These are phyloP conservation scores for Sebastes paucispinis DNA, from an alignment of 2,797 vertebrate species.

Conservation along the genomic window DNA sequence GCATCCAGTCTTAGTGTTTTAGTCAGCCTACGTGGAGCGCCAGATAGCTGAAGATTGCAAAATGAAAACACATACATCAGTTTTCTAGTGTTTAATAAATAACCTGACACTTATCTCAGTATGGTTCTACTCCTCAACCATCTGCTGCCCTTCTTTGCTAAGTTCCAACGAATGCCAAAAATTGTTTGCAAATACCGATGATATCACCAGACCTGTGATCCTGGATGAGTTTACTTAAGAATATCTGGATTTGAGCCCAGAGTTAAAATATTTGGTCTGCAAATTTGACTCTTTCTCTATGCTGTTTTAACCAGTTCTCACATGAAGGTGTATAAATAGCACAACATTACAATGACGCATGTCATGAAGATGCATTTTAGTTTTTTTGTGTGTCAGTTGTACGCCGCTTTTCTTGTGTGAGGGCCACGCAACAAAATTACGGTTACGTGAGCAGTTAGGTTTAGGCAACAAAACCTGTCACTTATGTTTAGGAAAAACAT, in stretches of 20 bases:
- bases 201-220: background rate
- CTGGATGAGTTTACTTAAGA: background rate
- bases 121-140: slow-evolving; percentile 38
- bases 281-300: background rate
- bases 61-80: slow-evolving; percentile 5
- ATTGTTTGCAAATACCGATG: slow-evolving; percentile 11
- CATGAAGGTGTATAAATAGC: too few relatives aligned
- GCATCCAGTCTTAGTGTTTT: background rate
- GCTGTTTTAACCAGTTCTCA: too few relatives aligned
- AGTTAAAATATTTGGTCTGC: background rate
- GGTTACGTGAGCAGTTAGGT: too few relatives aligned
- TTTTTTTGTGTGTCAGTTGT: too few relatives aligned
- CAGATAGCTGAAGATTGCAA: slow-evolving; percentile 7
- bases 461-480: too few relatives aligned
- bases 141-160: slow-evolving; percentile 56
- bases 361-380: too few relatives aligned
- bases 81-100: slow-evolving; percentile 43
- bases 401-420: too few relatives aligned
- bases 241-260: background rate
- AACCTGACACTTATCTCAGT: slow-evolving; percentile 27
- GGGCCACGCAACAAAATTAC: too few relatives aligned
- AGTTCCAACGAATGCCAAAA: slow-evolving; percentile 16
- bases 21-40: background rate
- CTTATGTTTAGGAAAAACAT: too few relatives aligned
- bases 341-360: too few relatives aligned